Evolutionary conservation across 2,888 invertebrate species (phyloP), one percentile per base, ranked within the genome.

Genomic region (Alsophila aescularia): DNA sequence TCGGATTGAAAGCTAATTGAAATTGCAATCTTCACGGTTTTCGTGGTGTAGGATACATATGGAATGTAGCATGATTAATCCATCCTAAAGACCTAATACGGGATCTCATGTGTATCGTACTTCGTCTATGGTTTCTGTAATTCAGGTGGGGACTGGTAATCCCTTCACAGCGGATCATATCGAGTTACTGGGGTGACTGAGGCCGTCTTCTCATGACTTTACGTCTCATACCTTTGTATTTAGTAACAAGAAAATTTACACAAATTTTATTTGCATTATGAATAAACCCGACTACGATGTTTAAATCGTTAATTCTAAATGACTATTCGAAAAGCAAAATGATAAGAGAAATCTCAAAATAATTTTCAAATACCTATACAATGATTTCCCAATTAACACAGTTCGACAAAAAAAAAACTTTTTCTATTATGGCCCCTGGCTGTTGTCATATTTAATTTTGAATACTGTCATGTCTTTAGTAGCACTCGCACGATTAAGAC

Each of bases 101-200:
- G 72, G 81, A 83, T 82, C 81, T 83, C 74, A 83, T 84, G 81
- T 79, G 80, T 88, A 88, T 85, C 79, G 70, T 79, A 75, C 75
- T 74, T n/a, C n/a, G n/a, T n/a, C n/a, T 91, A 91, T 85, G 91
- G 91, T 90, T 90, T 91, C 90, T 83, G 87, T 91, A 88, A 90
- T 90, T 89, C 87, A 85, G 87, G 80, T 82, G 75, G 29, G 41
- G 75, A 71, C 70, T 73, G 70, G 86, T 90, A 90, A 90, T 90
- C 90, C 87, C 82, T 81, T 85, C 79, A 80, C 72, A 74, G 74
- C 73, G 79, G 72, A 71, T 71, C 74, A 79, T 88, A 88, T 91
- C 84, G 70, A 69, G 83, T 90, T 90, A 81, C 90, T 59, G 65
- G 76, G 85, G 84, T 78, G 76, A 64, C 68, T 72, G 62, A 74